Conservation (phyloP, 2,113 vertebrate genomes). For the Stegostoma tigrinum region DNA sequence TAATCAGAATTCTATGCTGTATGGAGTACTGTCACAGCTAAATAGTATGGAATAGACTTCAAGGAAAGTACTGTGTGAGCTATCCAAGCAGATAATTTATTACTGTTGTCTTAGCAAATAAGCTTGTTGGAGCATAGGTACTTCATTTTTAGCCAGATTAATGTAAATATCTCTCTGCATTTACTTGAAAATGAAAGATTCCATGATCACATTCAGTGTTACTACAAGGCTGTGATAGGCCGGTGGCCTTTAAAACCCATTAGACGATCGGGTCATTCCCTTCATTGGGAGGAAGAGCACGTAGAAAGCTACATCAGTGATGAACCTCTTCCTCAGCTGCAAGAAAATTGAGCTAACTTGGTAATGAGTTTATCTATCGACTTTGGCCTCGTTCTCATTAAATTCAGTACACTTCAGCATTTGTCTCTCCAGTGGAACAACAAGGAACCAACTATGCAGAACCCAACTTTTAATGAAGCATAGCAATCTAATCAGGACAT, state of each 20-base stretch:
- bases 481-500: background rate
- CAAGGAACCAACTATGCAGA: background rate
- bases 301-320: background rate
- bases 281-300: background rate
- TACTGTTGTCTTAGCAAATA: background rate
- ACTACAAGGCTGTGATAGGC: background rate
- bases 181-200: background rate
- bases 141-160: background rate
- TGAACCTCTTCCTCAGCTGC: background rate
- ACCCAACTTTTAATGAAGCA: background rate
- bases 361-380: background rate
- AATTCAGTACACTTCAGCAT: background rate
- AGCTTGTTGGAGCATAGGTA: background rate
- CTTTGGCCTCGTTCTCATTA: background rate
- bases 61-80: background rate
- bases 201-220: background rate
- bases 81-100: background rate
- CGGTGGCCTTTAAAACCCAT: background rate
- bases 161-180: background rate
- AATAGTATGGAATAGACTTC: background rate
- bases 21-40: background rate
- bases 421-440: background rate
- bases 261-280: background rate
- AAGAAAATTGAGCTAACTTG: background rate
- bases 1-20: background rate